Base-by-base conservation (phyloP, 2,797 vertebrate genomes). In the Staurois parvus region DNA sequence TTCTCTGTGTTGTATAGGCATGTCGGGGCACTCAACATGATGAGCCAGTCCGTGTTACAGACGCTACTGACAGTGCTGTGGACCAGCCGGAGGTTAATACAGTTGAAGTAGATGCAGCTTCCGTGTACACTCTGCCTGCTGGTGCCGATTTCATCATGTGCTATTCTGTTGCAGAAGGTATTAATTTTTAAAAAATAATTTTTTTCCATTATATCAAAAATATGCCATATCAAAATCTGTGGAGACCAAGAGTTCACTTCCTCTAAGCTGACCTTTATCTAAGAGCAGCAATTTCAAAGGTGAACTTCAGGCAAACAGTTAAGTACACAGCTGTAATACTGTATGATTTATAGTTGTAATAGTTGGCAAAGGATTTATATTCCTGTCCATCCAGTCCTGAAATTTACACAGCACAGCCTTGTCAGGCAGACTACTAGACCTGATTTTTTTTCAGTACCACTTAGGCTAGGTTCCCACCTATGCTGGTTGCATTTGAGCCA, bases 61-160 rank as follows among this genome's bases (percentile, higher is more conserved):
- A 98, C n/a, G 79, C n/a, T 0, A 91, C 92, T 79, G 97, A 98
- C 56, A 87, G 84, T 4, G 75, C 70, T 1, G 0, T 26, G 0
- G n/a, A 66, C 0, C n/a, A 52, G 32, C 26, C 15, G 0, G 7
- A 1, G 0, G 88, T 21, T 0, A 96, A 92, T 13, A 68, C 93
- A 69, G 95, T 94, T 2, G 89, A 96, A 90, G 95, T 97, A 67
- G 97, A 98, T 0, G 95, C 96, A 0, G 94, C 96, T 12, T 90
- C 94, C 0, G 73, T 97, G 17, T 90, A 94, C 28, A 96, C 96
- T 0, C 91, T 98, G 67, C 97, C 97, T 5, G 96, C 97, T 0
- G 97, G 96, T 1, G 97, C 97, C 0, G 97, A 98, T 88, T 98
- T 98, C 83, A 92, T 98, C 89, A 98, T 98, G 96, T 98, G 97